phyloP scores from a whole-genome alignment of 2,888 invertebrate species.

The Acronicta alni region DNA sequence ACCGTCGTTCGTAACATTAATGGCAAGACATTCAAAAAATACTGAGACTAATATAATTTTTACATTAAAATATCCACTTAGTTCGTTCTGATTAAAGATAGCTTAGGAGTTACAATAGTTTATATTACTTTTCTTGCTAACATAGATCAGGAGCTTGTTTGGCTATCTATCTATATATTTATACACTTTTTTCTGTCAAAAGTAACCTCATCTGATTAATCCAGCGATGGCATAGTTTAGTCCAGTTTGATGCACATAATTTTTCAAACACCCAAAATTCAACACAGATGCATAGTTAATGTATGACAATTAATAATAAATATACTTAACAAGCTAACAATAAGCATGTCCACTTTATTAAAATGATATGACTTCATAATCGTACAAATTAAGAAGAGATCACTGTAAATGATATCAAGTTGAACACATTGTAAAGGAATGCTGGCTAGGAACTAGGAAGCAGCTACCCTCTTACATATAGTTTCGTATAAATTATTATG shows the following conservation, averaged over 20 bases:
- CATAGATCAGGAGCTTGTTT: too few relatives aligned
- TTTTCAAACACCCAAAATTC: not conserved
- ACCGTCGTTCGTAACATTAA: conserved; percentile 52
- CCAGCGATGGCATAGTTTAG: too few relatives aligned
- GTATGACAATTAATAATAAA: too few relatives aligned
- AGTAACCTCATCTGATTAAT: too few relatives aligned
- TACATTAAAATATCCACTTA: too few relatives aligned
- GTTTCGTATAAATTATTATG: not conserved
- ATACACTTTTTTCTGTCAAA: too few relatives aligned
- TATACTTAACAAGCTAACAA: conserved; percentile 8
- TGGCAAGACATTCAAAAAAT: conserved; percentile 31
- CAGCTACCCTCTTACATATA: conserved; percentile 39
- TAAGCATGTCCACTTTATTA: conserved; percentile 12
- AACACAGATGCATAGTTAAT: not conserved
- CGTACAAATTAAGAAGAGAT: conserved; percentile 68
- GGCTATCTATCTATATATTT: too few relatives aligned
- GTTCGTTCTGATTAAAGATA: too few relatives aligned
- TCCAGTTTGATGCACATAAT: too few relatives aligned
- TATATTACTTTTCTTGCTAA: too few relatives aligned
- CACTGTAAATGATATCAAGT: conserved; percentile 48
- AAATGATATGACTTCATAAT: conserved; percentile 57
- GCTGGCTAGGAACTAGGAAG: conserved; percentile 54
- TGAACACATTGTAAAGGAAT: conserved; percentile 54
- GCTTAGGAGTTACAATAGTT: too few relatives aligned
- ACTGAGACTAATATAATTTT: too few relatives aligned